Percentiles rank a stretch among this genome's conserved stretches.
These are phyloP conservation scores for Microplitis manilae DNA, from an alignment of 2,888 invertebrate genomes.

Conservation along the genomic window DNA sequence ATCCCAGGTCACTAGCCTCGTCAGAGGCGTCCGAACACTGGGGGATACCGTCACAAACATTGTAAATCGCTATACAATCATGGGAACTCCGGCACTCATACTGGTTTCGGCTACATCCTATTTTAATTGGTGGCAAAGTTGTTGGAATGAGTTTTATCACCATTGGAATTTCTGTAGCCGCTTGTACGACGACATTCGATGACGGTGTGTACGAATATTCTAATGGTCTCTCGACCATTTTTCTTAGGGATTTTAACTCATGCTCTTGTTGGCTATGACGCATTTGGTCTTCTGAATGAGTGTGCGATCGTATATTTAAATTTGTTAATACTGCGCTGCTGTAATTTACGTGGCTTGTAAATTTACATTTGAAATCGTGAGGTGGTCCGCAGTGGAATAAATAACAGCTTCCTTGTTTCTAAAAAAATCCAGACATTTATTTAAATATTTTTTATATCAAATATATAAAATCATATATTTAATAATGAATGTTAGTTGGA, in stretches of 20 bases:
- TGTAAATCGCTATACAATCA: constrained; percentile 95
- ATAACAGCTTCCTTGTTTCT: constrained; percentile 91
- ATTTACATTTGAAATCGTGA: constrained; percentile 93
- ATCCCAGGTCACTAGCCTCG: constrained; percentile 88
- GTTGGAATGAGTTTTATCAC: constrained; percentile 43
- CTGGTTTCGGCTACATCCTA: constrained; percentile 85
- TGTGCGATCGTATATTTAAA: constrained; percentile 70
- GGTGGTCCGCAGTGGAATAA: constrained; percentile 92
- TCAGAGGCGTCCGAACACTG: constrained; percentile 94
- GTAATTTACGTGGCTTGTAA: constrained; percentile 90
- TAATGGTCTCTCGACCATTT: constrained; percentile 53
- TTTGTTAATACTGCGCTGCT: constrained; percentile 88
- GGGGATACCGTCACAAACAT: constrained; percentile 94
- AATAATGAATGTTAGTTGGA: too few relatives aligned
- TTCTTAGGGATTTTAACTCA: constrained; percentile 78
- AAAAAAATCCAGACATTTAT: constrained; percentile 38
- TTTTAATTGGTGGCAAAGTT: constrained; percentile 56
- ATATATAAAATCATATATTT: too few relatives aligned
- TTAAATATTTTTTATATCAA: too few relatives aligned
- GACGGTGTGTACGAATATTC: constrained; percentile 61
- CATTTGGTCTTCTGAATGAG: constrained; percentile 79
- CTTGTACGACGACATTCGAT: constrained; percentile 31
- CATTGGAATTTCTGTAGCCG: background rate
- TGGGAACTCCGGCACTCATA: constrained; percentile 89
- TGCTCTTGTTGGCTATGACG: constrained; percentile 82